A percentile compares a stretch with the other conserved stretches of the same genome.
phyloP scores from a whole-genome alignment of 2,888 invertebrate genomes.

The Acronicta alni region DNA sequence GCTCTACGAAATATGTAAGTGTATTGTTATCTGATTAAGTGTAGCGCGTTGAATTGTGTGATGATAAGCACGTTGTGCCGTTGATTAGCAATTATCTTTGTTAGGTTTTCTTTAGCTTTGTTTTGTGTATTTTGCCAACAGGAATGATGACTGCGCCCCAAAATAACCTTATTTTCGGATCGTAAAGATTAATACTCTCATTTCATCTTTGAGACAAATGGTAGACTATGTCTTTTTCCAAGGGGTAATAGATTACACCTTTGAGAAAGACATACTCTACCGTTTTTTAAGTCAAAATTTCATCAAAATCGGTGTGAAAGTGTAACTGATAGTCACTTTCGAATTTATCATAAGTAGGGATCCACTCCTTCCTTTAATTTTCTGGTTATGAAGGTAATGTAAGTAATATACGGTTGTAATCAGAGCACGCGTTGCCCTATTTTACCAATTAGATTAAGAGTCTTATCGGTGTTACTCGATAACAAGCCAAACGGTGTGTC shows the following conservation, averaged over 20 bases:
- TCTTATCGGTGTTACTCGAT: constrained; percentile 52
- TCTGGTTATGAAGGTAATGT: constrained; percentile 11
- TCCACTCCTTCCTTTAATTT: background rate
- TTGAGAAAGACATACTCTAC: too few relatives aligned
- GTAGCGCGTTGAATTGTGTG: constrained; percentile 37
- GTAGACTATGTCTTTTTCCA: too few relatives aligned
- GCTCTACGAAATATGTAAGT: constrained; percentile 88
- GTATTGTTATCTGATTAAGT: constrained; percentile 42
- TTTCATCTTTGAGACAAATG: too few relatives aligned
- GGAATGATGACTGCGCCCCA: background rate
- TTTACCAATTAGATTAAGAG: constrained; percentile 51
- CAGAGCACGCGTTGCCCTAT: constrained; percentile 46
- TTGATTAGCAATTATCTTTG: constrained; percentile 39
- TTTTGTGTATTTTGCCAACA: constrained; percentile 25
- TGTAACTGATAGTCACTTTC: too few relatives aligned
- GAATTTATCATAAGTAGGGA: too few relatives aligned
- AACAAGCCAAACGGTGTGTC: constrained; percentile 21
- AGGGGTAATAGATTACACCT: too few relatives aligned
- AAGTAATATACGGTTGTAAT: constrained; percentile 7
- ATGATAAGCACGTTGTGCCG: constrained; percentile 33
- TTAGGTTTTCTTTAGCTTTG: constrained; percentile 35
- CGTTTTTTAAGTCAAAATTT: too few relatives aligned
- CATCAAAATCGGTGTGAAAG: too few relatives aligned
- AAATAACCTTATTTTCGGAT: background rate
- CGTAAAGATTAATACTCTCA: too few relatives aligned